Conservation (phyloP, 2,113 vertebrate genomes). For the Rhadina sibilatrix region DNA sequence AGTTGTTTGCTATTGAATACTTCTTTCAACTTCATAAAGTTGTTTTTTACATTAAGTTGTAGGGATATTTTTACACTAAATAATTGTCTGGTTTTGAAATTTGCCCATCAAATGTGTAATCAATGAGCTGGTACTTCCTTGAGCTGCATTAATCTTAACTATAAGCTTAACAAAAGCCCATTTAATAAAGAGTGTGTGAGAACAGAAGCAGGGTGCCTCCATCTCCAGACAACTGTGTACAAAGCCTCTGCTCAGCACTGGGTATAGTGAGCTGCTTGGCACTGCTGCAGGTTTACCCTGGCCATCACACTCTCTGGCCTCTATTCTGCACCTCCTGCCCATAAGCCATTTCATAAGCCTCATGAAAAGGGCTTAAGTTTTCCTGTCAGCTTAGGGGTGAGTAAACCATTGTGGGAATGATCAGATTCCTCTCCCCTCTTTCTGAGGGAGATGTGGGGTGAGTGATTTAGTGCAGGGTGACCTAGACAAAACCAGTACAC, state of each 20-base stretch:
- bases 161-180: not conserved
- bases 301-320: not conserved
- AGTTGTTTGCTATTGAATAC: not conserved
- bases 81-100: not conserved
- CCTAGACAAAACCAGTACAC: not conserved
- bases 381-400: not conserved
- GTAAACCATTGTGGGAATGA: not conserved
- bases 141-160: conserved; percentile 22
- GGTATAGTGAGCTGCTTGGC: not conserved
- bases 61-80: not conserved
- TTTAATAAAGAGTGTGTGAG: conserved; percentile 14
- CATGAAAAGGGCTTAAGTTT: not conserved
- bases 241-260: not conserved
- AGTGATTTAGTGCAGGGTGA: not conserved
- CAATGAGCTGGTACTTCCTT: not conserved
- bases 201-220: conserved; percentile 19
- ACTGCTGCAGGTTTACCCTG: not conserved
- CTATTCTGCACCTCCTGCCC: not conserved
- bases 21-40: not conserved
- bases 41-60: not conserved
- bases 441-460: not conserved
- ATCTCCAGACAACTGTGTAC: not conserved
- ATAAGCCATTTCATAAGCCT: not conserved
- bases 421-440: not conserved
- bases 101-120: not conserved